A percentile compares a stretch with the other conserved stretches of the same genome.
These are phyloP conservation scores for Cygnus atratus DNA, from an alignment of 2,113 vertebrate genomes.

Conservation along the genomic window DNA sequence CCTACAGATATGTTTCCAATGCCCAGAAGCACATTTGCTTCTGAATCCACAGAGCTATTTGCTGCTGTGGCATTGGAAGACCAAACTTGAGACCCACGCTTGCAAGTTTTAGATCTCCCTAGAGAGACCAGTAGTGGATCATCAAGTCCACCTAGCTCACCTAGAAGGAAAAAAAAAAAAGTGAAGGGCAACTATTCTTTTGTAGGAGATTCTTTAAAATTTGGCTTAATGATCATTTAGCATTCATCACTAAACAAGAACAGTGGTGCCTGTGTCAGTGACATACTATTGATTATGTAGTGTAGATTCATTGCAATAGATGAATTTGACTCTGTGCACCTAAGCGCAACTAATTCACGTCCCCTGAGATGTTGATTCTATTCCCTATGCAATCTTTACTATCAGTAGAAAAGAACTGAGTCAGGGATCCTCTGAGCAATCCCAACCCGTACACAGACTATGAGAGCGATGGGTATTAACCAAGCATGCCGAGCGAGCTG, in stretches of 20 bases:
- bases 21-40: background rate
- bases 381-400: background rate
- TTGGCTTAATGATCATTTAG: background rate
- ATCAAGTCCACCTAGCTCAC: background rate
- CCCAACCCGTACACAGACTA: background rate
- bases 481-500: background rate
- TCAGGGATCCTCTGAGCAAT: background rate
- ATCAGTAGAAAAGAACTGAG: background rate
- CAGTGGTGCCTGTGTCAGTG: accelerated
- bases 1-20: background rate
- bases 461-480: background rate
- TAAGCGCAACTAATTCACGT: background rate
- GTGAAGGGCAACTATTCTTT: background rate
- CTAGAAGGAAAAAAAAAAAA: background rate
- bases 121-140: background rate
- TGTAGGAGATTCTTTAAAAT: background rate
- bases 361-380: background rate
- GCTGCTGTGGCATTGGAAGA: background rate
- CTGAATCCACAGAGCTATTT: background rate
- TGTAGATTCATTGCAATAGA: background rate
- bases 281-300: background rate
- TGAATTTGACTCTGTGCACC: background rate
- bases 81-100: background rate
- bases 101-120: background rate
- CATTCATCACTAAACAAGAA: background rate